phyloP scores from a whole-genome alignment of 2,113 vertebrate species.

The Pica pica region DNA sequence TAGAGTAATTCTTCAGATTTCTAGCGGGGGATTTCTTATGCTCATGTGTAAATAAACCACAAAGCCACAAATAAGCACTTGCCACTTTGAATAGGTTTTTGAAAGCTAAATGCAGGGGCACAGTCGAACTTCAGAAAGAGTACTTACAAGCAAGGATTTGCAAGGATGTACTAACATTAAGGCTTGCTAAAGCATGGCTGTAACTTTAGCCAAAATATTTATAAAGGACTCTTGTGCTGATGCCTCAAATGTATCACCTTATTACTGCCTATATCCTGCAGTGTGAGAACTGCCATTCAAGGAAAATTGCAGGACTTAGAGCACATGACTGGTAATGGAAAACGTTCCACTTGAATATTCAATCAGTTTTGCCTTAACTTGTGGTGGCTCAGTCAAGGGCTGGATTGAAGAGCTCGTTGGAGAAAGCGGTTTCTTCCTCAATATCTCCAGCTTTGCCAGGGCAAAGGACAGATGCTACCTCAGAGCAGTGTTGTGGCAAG shows the following conservation, averaged over 20 bases:
- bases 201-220: background rate
- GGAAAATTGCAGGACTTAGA: background rate
- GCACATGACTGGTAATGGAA: background rate
- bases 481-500: background rate
- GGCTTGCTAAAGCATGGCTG: background rate
- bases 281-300: background rate
- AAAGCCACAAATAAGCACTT: constrained; percentile 14
- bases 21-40: background rate
- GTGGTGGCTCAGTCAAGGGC: background rate
- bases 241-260: background rate
- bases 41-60: constrained; percentile 39
- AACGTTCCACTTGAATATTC: background rate
- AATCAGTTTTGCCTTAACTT: background rate
- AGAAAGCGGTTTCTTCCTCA: background rate
- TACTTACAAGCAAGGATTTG: background rate
- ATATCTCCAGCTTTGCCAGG: background rate
- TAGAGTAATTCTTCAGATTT: constrained; percentile 11
- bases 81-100: background rate
- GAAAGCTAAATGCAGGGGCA: background rate
- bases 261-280: background rate
- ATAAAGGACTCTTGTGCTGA: background rate
- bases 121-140: background rate
- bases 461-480: background rate
- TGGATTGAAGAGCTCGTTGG: background rate
- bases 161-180: background rate